phyloP scores from a whole-genome alignment of 2,888 invertebrate genomes.

The Dicyrtomina minuta region DNA sequence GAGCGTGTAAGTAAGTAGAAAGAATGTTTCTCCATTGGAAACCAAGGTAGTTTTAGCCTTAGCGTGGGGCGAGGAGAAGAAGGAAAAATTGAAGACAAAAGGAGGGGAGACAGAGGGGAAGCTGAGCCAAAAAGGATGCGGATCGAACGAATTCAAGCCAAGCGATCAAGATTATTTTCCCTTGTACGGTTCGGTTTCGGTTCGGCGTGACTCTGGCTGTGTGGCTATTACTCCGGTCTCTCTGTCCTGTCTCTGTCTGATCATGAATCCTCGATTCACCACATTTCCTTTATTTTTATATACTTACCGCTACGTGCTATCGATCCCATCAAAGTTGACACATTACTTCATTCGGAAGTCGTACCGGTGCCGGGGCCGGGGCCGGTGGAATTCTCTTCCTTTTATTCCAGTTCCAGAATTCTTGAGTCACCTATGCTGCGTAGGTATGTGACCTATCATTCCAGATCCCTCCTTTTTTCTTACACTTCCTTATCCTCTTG shows the following conservation, averaged over 20 bases:
- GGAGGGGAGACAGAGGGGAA: not conserved
- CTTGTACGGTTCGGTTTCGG: no score
- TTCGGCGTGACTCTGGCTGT: no score
- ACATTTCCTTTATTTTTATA: slow-evolving; percentile 18
- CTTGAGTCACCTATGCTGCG: no score
- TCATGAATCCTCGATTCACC: slow-evolving; percentile 15
- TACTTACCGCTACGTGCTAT: slow-evolving; percentile 4
- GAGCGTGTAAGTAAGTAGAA: slow-evolving; percentile 19
- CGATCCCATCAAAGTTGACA: slow-evolving; percentile 34
- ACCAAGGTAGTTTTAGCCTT: not conserved
- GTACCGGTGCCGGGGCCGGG: no score
- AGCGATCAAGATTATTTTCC: not conserved
- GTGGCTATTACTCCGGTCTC: not conserved
- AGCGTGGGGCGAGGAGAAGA: no score
- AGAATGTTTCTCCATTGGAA: slow-evolving; percentile 16
- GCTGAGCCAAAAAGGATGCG: no score
- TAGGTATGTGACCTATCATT: no score
- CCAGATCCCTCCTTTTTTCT: no score
- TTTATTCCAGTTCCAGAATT: no score
- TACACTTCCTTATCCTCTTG: no score
- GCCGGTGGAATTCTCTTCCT: no score
- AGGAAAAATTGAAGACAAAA: no score
- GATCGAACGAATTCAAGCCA: not conserved
- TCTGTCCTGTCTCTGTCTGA: not conserved
- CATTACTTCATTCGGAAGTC: slow-evolving; percentile 20